A percentile compares a stretch with the other conserved stretches of the same genome.
Evolutionary conservation across 2,113 vertebrate genomes (phyloP).

Genomic region (Leptocoma aspasia): DNA sequence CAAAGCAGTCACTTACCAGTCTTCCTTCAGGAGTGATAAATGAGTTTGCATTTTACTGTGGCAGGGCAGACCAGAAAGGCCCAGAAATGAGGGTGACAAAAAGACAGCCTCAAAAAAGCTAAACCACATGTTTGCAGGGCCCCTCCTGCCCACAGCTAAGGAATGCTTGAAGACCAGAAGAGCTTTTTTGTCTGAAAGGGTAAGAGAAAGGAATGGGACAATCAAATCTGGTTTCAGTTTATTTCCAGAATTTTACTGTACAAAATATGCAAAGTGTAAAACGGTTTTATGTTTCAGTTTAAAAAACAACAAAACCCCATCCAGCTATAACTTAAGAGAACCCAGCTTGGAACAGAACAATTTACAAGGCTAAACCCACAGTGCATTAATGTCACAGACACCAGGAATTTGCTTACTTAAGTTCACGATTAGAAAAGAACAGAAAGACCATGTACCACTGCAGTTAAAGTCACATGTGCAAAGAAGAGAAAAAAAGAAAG

Average conservation of each 20-base stretch:
- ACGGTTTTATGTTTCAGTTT: conserved; percentile 58
- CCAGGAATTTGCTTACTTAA: conserved; percentile 35
- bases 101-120: not conserved
- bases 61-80: not conserved
- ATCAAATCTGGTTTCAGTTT: conserved; percentile 57
- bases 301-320: conserved; percentile 56
- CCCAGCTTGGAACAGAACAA: conserved; percentile 52
- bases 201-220: conserved; percentile 1
- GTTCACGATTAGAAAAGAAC: not conserved
- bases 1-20: not conserved
- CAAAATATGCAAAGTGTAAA: conserved; percentile 71
- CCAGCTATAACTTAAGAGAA: conserved; percentile 58
- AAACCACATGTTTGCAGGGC: conserved; percentile 3
- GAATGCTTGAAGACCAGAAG: not conserved
- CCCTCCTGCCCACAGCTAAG: not conserved
- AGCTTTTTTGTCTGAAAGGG: not conserved
- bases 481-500: not conserved
- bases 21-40: conserved; percentile 6
- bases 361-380: conserved; percentile 47
- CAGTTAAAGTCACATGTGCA: conserved; percentile 8
- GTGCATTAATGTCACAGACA: conserved; percentile 43
- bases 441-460: conserved; percentile 18
- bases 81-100: not conserved
- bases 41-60: not conserved
- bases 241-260: conserved; percentile 74